Evolutionary conservation across 2,113 vertebrate genomes (phyloP), one percentile per base, ranked within the genome.

Genomic region (Oryzias woworae): DNA sequence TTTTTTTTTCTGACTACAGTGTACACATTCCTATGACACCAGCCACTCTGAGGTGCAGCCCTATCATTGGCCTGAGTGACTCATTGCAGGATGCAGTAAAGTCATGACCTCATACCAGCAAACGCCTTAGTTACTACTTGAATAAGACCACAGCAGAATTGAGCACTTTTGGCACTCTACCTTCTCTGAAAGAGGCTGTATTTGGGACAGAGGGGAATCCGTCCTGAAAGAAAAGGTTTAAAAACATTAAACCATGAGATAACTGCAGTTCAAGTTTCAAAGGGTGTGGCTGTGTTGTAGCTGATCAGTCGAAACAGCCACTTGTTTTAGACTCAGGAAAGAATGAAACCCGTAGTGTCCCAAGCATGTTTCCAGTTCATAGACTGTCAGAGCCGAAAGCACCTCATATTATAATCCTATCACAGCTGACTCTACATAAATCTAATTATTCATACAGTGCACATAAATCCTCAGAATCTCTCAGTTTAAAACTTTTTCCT

Each of bases 11-110:
- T 55, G 31, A 24, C 59, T 62, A 49, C 17, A 36, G 17, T 62
- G 12, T 69, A 50, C 23, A 75, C 78, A 85, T 85, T 83, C 83
- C 62, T 62, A 0, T 17, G 50, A 69, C 54, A 59, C 17, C 58
- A 61, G 70, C 78, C 69, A 66, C 56, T 58, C 57, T 56, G 8
- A 56, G 14, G n/a, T 7, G 48, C 53, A 28, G 42, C 20, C 44
- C 31, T 41, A 0, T 66, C 16, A 10, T n/a, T 53, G 46, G 20
- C 68, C 24, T 55, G 20, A 41, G 14, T 75, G 55, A 78, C 45
- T 72, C 14, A 55, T 7, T 15, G 17, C 4, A 42, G 13, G 44
- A 52, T 4, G 16, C 4, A 46, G 5, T 36, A 36, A 62, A 46
- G n/a, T 47, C 14, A 58, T 26, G 20, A 57, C 23, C 57, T 48